Evolutionary conservation across 2,888 invertebrate genomes (phyloP).

Genomic region (Homarus gammarus): DNA sequence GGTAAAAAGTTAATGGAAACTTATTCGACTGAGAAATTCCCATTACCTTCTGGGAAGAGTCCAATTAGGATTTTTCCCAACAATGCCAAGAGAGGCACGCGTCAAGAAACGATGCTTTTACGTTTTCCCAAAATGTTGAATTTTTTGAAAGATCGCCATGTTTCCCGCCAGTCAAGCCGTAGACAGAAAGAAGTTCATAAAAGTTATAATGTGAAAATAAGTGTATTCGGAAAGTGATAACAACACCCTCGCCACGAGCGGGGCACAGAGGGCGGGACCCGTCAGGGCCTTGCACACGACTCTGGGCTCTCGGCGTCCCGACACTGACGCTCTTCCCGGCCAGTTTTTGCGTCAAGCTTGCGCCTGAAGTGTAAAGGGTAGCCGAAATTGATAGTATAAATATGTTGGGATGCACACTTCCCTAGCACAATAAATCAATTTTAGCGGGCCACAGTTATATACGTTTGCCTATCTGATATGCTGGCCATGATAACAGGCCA

Average conservation of each 20-base stretch:
- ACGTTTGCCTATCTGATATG: conserved; percentile 69
- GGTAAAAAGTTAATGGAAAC: conserved; percentile 75
- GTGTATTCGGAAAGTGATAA: conserved; percentile 72
- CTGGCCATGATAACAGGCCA: conserved; percentile 64
- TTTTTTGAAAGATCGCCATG: conserved; percentile 63
- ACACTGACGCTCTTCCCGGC: conserved; percentile 23
- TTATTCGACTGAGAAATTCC: conserved; percentile 75
- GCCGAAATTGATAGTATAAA: conserved; percentile 70
- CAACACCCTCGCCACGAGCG: conserved; percentile 64
- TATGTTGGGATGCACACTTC: conserved; percentile 70
- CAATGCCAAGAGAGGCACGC: conserved; percentile 68
- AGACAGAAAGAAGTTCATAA: conserved; percentile 71
- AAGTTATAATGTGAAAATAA: conserved; percentile 74
- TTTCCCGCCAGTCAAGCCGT: conserved; percentile 70
- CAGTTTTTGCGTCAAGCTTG: background rate
- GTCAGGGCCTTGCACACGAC: background rate
- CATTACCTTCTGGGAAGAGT: conserved; percentile 74
- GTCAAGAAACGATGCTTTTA: conserved; percentile 67
- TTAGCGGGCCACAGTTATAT: conserved; percentile 69
- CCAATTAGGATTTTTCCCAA: conserved; percentile 75
- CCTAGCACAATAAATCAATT: conserved; percentile 71
- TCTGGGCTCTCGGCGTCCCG: background rate
- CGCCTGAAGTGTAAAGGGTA: conserved; percentile 53
- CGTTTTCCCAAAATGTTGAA: conserved; percentile 62
- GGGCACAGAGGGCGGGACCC: conserved; percentile 16